These are phyloP conservation scores for Lycia hirtaria DNA, from an alignment of 2,888 invertebrate genomes.

Conservation along the genomic window DNA sequence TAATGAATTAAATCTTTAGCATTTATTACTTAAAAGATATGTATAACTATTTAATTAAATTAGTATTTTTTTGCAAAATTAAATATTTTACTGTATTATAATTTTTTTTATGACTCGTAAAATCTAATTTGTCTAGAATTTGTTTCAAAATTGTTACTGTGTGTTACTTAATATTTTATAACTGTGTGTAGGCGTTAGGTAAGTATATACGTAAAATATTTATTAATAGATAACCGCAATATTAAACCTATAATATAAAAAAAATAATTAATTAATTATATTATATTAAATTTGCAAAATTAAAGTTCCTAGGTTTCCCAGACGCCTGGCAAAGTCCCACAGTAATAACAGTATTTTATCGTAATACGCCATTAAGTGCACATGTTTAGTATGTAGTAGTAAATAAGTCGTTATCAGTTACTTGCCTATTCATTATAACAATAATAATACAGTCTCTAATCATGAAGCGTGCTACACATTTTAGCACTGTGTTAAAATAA, in stretches of 20 bases:
- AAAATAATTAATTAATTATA: neutral
- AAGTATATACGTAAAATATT: too few species aligned
- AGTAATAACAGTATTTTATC: conserved; percentile 1
- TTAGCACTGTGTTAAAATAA: too few species aligned
- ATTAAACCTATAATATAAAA: neutral
- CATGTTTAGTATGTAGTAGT: conserved; percentile 12
- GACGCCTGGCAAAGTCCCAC: conserved; percentile 3
- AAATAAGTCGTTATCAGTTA: conserved; percentile 5
- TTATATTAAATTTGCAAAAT: neutral
- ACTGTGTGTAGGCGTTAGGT: neutral
- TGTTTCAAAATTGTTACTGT: too few species aligned
- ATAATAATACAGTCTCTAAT: conserved; percentile 1
- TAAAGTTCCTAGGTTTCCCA: neutral
- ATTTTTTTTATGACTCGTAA: too few species aligned
- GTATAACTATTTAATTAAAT: too few species aligned
- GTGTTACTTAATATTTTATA: too few species aligned
- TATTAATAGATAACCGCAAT: neutral
- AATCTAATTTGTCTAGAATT: too few species aligned
- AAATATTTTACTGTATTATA: too few species aligned
- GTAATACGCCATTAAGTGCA: conserved; percentile 1
- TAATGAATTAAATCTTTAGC: too few species aligned
- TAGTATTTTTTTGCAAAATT: too few species aligned
- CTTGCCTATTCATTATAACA: conserved; percentile 19
- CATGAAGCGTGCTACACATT: too few species aligned
- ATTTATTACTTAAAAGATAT: too few species aligned